These are phyloP conservation scores for Gnatocerus cornutus DNA, from an alignment of 2,888 invertebrate species.

Conservation along the genomic window DNA sequence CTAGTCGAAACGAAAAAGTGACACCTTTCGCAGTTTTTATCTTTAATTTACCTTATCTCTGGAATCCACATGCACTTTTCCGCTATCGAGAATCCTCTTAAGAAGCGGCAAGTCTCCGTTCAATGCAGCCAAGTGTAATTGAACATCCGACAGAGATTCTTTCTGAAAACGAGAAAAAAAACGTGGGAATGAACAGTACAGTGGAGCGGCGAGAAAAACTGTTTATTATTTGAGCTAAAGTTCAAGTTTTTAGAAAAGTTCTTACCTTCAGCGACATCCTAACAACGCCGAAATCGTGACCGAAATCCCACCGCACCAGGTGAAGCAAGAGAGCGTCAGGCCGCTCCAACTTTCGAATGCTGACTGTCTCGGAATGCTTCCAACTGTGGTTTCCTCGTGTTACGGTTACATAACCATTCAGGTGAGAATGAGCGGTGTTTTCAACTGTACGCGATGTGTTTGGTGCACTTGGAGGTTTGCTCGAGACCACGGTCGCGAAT, in stretches of 20 bases:
- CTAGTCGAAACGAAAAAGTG: too few species aligned
- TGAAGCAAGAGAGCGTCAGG: constrained; percentile 18
- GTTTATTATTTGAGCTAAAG: not conserved
- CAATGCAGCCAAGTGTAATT: constrained; percentile 92
- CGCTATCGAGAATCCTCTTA: constrained; percentile 88
- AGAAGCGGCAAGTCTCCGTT: constrained; percentile 87
- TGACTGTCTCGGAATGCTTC: constrained; percentile 45
- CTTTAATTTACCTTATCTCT: constrained; percentile 84
- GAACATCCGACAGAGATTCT: constrained; percentile 93
- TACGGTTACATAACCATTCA: constrained; percentile 58
- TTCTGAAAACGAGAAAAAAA: constrained; percentile 75
- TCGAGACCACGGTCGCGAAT: constrained; percentile 28
- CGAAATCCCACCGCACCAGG: constrained; percentile 19
- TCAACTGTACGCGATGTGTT: constrained; percentile 47
- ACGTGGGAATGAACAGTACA: not conserved
- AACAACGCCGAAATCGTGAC: constrained; percentile 36
- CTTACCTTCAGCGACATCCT: constrained; percentile 55
- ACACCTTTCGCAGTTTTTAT: too few species aligned
- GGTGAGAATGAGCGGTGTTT: constrained; percentile 50
- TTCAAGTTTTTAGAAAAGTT: not conserved
- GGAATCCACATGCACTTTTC: constrained; percentile 95
- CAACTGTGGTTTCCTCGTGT: constrained; percentile 46
- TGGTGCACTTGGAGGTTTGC: constrained; percentile 28
- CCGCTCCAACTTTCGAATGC: constrained; percentile 43
- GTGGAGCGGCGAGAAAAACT: not conserved